Evolutionary conservation across 2,888 invertebrate species (phyloP), one percentile per base, ranked within the genome.

Genomic region (Gymnoscelis rufifasciata): DNA sequence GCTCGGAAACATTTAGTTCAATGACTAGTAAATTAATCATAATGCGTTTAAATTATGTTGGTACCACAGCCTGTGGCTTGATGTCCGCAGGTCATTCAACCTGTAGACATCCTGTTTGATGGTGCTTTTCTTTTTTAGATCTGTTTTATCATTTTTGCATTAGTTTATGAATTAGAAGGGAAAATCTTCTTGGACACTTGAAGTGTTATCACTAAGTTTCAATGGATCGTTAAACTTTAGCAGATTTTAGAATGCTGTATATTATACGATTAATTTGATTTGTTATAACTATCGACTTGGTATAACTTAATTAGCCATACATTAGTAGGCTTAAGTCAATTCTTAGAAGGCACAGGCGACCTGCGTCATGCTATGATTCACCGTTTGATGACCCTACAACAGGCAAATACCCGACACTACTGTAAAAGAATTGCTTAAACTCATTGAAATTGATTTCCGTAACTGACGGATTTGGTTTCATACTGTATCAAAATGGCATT

Each of bases 61-160:
- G 65, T 63, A 68, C 66, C 66, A 71, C 68, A 58, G 68, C 56
- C 57, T 58, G 66, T 66, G 65, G 67, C 64, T 68, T 63, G 50
- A 31, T 50, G 57, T 60, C 33, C 45, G 56, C 60, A 72, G 83
- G 78, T 79, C 81, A 60, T 83, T 83, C 73, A 84, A 79, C 83
- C 59, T 61, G 54, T 55, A 60, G 61, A 68, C 70, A 74, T 83
- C 77, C 74, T 78, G 74, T 67, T 66, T 60, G 51, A 64, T 59
- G 61, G 50, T 42, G 53, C 46, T 60, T 65, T 60, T 59, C 45
- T 60, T 65, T n/a, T n/a, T 60, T 57, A 42, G 30, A 45, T 49
- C 33, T 44, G 39, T 31, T 47, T 37, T 31, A 43, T 31, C 10
- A 33, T 14, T 19, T 33, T 33, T 33, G 33, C n/a, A 10, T 19